These are phyloP conservation scores for Argynnis bischoffii DNA, from an alignment of 2,888 invertebrate species.

Conservation along the genomic window DNA sequence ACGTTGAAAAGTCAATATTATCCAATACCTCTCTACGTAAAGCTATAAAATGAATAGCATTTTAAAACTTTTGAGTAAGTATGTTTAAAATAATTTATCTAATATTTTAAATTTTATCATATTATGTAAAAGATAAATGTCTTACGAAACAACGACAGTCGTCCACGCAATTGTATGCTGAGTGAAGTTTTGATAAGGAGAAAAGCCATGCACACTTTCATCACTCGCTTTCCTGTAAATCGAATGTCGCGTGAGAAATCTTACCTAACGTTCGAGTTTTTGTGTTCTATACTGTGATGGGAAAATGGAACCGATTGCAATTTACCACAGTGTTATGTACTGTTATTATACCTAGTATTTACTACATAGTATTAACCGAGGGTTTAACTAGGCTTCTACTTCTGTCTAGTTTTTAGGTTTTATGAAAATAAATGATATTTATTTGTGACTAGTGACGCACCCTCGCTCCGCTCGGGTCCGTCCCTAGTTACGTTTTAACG, in stretches of 20 bases:
- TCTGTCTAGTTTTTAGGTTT: no score
- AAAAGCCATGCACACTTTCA: not conserved
- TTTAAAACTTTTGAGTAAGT: not conserved
- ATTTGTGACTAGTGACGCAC: no score
- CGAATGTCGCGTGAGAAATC: conserved; percentile 36
- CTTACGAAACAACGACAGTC: conserved; percentile 6
- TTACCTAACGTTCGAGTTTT: conserved; percentile 33
- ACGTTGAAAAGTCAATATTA: no score
- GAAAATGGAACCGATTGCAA: conserved; percentile 23
- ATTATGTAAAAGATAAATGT: conserved; percentile 14
- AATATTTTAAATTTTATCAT: not conserved
- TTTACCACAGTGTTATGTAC: not conserved
- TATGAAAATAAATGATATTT: no score
- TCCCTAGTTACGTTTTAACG: no score
- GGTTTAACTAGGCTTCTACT: no score
- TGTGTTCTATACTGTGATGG: conserved; percentile 24
- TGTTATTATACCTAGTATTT: not conserved
- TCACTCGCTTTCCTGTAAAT: not conserved
- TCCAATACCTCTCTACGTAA: no score
- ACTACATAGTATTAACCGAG: no score
- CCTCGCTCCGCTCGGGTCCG: no score
- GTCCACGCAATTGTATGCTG: not conserved
- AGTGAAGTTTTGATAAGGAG: not conserved
- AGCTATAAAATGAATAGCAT: no score
- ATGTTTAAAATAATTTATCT: conserved; percentile 2